Base-by-base conservation (phyloP, 1,140 invertebrate species). In the Saccostrea echinata region DNA sequence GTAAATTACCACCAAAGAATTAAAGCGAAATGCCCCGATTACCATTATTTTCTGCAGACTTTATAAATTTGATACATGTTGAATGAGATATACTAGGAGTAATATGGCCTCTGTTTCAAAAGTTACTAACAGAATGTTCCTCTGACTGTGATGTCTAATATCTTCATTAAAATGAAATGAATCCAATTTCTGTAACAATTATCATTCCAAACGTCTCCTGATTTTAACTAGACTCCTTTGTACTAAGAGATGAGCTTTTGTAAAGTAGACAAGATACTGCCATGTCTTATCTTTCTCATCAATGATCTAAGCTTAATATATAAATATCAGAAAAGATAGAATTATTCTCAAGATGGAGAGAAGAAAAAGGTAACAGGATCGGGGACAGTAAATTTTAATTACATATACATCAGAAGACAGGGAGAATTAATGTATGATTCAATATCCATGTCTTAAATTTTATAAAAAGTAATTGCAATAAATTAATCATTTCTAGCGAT, bases 151-250 rank as follows among this genome's bases (percentile, higher is more conserved):
- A 33, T 76, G 11, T 16, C 16, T 30, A 33, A 30, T 13, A 76
- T 71, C 30, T 27, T 76, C 68, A 76, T 76, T 76, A 76, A 76
- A 76, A 76, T 76, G 68, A 76, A 76, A 76, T 16, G 13, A 24
- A 76, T 30, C 27, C 68, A 24, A 0, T 76, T 27, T 76, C 30
- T 33, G 8, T 33, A 13, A 16, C 24, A 6, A 61, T 61, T 61
- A 21, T 61, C n/a, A 61, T 21, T 61, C n/a, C 55, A 21, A 61
- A 61, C 6, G n/a, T n/a, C 55, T 18, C 11, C n/a, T 18, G 18
- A 61, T 61, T 61, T 21, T 61, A 18, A n/a, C 21, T 61, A 18
- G 55, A 61, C n/a, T 61, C 55, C n/a, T 61, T 61, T 61, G 6
- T 61, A 18, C 18, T 16, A 61, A 21, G n/a, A 61, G n/a, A 57